Percentiles rank a stretch among this genome's conserved stretches.
These are phyloP conservation scores for Meta bourneti DNA, from an alignment of 2,888 invertebrate genomes.

Conservation along the genomic window DNA sequence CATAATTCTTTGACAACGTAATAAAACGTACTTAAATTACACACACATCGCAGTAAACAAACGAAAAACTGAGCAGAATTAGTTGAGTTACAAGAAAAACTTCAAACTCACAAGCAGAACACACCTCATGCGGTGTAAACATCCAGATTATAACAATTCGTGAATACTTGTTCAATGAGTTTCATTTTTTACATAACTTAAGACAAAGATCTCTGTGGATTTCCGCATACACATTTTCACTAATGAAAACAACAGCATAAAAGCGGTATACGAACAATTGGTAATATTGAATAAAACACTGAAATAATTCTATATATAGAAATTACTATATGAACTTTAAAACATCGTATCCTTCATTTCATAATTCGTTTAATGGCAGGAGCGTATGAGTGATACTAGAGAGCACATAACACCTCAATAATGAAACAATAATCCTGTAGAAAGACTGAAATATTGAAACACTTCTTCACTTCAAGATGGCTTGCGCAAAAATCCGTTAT, in stretches of 20 bases:
- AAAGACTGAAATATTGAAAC: slow-evolving; percentile 34
- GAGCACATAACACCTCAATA: slow-evolving; percentile 59
- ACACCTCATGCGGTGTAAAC: slow-evolving; percentile 33
- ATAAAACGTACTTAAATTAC: slow-evolving; percentile 75
- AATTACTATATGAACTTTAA: slow-evolving; percentile 62
- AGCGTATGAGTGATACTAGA: slow-evolving; percentile 54
- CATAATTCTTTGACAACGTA: slow-evolving; percentile 76
- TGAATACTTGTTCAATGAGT: slow-evolving; percentile 42
- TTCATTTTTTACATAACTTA: slow-evolving; percentile 49
- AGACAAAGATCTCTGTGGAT: slow-evolving; percentile 34
- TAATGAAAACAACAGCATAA: slow-evolving; percentile 66
- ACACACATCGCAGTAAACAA: slow-evolving; percentile 68
- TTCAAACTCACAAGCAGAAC: slow-evolving; percentile 36
- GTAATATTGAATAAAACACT: slow-evolving; percentile 68
- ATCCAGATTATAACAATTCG: slow-evolving; percentile 47
- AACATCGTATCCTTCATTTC: slow-evolving; percentile 61
- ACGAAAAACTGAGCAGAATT: slow-evolving; percentile 73
- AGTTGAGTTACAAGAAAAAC: slow-evolving; percentile 65
- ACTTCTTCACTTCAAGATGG: background rate
- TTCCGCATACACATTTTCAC: slow-evolving; percentile 49
- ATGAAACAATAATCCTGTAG: slow-evolving; percentile 37
- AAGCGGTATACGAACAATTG: slow-evolving; percentile 51
- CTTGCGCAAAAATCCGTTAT: background rate
- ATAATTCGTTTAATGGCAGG: slow-evolving; percentile 74
- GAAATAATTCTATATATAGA: slow-evolving; percentile 71